A percentile compares a stretch with the other conserved stretches of the same genome.
These are phyloP conservation scores for Parauchenoglanis punctatus DNA, from an alignment of 2,797 vertebrate genomes.

Conservation along the genomic window DNA sequence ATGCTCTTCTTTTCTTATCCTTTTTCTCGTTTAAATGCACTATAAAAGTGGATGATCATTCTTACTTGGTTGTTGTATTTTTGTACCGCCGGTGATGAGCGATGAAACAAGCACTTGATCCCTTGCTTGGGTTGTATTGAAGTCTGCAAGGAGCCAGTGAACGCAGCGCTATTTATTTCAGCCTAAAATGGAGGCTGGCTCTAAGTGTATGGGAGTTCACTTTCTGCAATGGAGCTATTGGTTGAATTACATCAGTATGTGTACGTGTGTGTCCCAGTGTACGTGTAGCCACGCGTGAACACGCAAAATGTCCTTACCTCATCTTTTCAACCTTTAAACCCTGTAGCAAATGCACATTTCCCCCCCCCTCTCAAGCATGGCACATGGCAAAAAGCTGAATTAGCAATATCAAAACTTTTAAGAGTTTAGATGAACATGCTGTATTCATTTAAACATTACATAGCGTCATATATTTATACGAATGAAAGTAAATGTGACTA, in stretches of 20 bases:
- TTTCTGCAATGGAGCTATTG: background rate
- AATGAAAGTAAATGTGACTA: background rate
- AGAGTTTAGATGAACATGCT: background rate
- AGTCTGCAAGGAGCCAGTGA: slow-evolving; percentile 2
- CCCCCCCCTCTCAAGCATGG: background rate
- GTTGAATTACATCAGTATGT: background rate
- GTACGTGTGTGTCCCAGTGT: slow-evolving; percentile 17
- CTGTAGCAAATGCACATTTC: background rate
- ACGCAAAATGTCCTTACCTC: background rate
- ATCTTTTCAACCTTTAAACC: background rate
- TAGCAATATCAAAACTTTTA: background rate
- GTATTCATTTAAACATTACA: background rate
- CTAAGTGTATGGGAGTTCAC: background rate
- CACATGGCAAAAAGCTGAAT: background rate
- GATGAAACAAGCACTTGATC: slow-evolving; percentile 4
- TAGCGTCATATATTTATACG: background rate
- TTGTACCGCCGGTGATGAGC: background rate
- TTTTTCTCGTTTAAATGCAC: background rate
- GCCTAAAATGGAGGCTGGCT: background rate
- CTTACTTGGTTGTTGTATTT: slow-evolving; percentile 54
- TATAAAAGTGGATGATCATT: background rate
- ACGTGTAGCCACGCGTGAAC: background rate
- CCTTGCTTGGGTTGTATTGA: background rate
- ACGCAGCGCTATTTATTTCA: slow-evolving; percentile 1
- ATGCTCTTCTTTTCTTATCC: background rate